Conservation (phyloP, 2,888 invertebrate genomes). For the Dasysyrphus albostriatus region DNA sequence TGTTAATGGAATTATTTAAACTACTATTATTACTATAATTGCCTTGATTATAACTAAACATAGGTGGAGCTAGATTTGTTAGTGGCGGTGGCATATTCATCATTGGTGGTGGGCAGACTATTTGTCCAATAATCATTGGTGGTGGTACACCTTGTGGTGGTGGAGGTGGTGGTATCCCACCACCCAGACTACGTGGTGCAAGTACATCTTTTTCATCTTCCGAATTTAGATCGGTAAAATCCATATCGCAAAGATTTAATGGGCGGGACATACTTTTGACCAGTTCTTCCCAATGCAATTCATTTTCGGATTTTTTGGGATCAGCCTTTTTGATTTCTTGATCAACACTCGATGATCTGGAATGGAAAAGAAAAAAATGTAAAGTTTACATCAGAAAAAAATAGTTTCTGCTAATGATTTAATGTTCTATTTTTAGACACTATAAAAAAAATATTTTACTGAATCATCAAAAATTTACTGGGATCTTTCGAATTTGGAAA, state of each 20-base stretch:
- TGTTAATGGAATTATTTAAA: slow-evolving; percentile 81
- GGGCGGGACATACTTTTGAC: slow-evolving; percentile 90
- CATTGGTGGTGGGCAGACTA: slow-evolving; percentile 84
- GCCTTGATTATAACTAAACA: slow-evolving; percentile 83
- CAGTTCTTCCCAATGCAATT: slow-evolving; percentile 97
- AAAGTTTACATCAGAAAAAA: background rate
- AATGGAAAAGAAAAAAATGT: slow-evolving; percentile 54
- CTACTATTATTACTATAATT: slow-evolving; percentile 81
- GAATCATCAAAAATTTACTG: no score
- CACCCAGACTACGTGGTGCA: slow-evolving; percentile 87
- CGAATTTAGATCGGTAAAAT: slow-evolving; percentile 96
- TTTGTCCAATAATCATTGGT: slow-evolving; percentile 79
- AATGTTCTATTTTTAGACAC: no score
- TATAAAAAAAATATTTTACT: no score
- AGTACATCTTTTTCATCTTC: slow-evolving; percentile 94
- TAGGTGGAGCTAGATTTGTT: slow-evolving; percentile 84
- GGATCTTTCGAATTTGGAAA: no score
- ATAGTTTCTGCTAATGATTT: no score
- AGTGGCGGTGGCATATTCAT: slow-evolving; percentile 85
- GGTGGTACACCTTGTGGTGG: slow-evolving; percentile 89
- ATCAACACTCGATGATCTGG: slow-evolving; percentile 89
- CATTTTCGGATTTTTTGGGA: slow-evolving; percentile 95
- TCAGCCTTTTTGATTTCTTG: slow-evolving; percentile 89
- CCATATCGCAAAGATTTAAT: slow-evolving; percentile 95
- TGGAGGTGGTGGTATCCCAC: slow-evolving; percentile 91